Evolutionary conservation across 1,140 invertebrate genomes (phyloP), one percentile per base, ranked within the genome.

Genomic region (Drosophila nigromelanica): DNA sequence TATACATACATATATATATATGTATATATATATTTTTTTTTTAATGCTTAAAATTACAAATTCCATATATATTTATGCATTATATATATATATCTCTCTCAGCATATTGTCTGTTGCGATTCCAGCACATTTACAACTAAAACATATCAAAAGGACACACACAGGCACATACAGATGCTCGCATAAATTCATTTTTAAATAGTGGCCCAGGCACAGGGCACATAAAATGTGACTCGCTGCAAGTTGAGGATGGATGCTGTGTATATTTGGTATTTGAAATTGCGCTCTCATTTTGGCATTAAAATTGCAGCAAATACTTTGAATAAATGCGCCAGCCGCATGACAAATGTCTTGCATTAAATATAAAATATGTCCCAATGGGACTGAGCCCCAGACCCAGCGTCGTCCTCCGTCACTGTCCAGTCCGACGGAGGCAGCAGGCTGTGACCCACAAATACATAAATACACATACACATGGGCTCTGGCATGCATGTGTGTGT

Each of bases 241-340:
- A 24, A 43, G 30, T 24, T 61, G 35, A 14, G 37, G 35, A 21
- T 37, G 15, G 27, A 24, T 40, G 18, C n/a, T 43, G 15, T 47
- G 10, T 24, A 39, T 42, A 42, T 70, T 77, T 61, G 39, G 71
- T 59, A 69, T 78, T 71, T 64, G 66, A 66, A 78, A 78, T 78
- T 71, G 72, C 61, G 72, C 75, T 78, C 72, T 75, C 72, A 75
- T 78, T 78, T 78, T 71, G 75, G 64, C 75, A 78, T 78, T 78
- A 78, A 78, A 78, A 78, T 78, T 78, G 75, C 75, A 75, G 75
- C 75, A 78, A 78, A 78, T 78, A 78, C 75, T 78, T 78, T 78
- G 75, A 78, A 75, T 78, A 78, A 78, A 78, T 75, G 75, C 75
- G 72, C 48, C 75, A 64, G 68, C 75, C 66, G 72, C 75, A 78